Base-by-base conservation (phyloP, 2,797 vertebrate species). In the Sebastes umbrosus region DNA sequence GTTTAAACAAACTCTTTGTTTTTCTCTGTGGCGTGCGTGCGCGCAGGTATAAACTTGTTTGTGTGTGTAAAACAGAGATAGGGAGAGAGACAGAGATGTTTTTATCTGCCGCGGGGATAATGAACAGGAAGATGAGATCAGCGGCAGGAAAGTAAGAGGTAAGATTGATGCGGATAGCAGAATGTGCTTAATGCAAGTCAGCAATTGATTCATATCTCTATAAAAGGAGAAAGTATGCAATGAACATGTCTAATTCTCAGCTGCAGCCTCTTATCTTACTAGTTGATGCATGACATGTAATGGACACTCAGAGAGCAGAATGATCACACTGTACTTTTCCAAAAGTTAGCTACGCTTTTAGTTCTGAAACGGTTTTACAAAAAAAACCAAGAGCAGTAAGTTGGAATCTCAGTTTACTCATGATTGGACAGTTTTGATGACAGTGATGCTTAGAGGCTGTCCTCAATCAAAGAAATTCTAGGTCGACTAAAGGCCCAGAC, bases 1-100 rank as follows among this genome's bases (percentile, higher is more conserved):
- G 84, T 85, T 90, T 88, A 91, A 93, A 88, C 85, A 85, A 90
- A 85, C 65, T 39, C 75, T 84, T 92, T 91, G 73, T 86, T 88
- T 93, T 80, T 34, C 63, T 86, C 73, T 52, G 60, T 29, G 39
- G 69, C 34, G 20, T 73, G 43, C 43, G 43, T 46, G 43, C 34
- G 68, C 5, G 8, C 63, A 59, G 68, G 50, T 75, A 54, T 22
- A n/a, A n/a, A 34, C 22, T 32, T 64, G 80, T 83, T 78, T 74
- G 69, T 77, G 52, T 78, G 83, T 78, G 80, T 71, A 73, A 84
- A 80, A 77, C 71, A 76, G 69, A 78, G 63, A 73, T 43, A 22
- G 64, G 29, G 36, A 74, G 32, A 80, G 46, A 43, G 27, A 74
- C 29, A 80, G 46, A 43, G 34, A 71, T 20, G 46, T 54, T 58